phyloP scores from a whole-genome alignment of 2,113 vertebrate species.

The Saiga tatarica region DNA sequence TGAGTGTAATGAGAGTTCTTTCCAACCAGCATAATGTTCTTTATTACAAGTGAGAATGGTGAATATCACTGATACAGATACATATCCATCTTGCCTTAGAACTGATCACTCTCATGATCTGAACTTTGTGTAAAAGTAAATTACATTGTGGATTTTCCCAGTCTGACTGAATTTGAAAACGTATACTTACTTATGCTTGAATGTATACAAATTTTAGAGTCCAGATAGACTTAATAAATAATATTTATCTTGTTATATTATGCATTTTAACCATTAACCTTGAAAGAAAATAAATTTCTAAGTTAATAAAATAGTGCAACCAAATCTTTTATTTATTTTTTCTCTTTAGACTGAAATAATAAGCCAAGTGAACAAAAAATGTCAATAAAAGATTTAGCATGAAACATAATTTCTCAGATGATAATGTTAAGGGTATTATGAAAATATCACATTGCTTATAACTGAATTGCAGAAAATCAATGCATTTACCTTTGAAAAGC shows the following conservation, averaged over 20 bases:
- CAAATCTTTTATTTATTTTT: constrained; percentile 68
- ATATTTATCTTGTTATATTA: neutral
- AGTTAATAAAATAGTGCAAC: constrained; percentile 65
- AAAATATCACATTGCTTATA: constrained; percentile 10
- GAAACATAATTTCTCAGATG: constrained; percentile 49
- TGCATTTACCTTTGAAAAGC: constrained; percentile 47
- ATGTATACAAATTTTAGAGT: neutral
- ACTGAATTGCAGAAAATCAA: neutral
- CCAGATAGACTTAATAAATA: neutral
- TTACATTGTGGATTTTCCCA: neutral
- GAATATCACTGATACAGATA: neutral
- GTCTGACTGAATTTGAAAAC: neutral
- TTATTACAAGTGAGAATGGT: neutral
- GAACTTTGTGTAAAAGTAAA: neutral
- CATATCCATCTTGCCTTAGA: neutral
- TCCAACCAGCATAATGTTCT: neutral
- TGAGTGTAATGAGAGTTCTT: neutral
- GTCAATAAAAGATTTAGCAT: constrained; percentile 37
- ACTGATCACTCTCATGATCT: neutral
- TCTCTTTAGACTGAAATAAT: constrained; percentile 58
- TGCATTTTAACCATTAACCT: neutral
- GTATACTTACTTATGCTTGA: neutral
- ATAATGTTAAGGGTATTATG: neutral
- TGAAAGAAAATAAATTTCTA: constrained; percentile 69
- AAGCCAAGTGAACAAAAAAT: constrained; percentile 44